Percentiles rank a stretch among this genome's conserved stretches.
phyloP scores from a whole-genome alignment of 2,113 vertebrate genomes.

The Buteo buteo region DNA sequence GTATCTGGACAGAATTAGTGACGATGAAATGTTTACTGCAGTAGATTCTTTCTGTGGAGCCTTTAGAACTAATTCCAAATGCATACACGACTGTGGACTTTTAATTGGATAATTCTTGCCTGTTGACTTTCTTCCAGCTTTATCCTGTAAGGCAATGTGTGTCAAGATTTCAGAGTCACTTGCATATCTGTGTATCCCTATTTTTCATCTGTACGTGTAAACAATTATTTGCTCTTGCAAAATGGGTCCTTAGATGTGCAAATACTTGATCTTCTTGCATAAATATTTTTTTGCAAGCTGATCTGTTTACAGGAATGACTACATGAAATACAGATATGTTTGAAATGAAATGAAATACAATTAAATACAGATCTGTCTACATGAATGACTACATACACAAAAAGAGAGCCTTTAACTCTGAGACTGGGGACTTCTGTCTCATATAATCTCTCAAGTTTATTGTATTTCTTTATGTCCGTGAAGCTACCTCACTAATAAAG shows the following conservation, averaged over 20 bases:
- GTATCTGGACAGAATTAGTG: constrained; percentile 58
- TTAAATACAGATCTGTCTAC: constrained; percentile 10
- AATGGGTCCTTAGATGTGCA: constrained; percentile 37
- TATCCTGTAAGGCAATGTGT: constrained; percentile 20
- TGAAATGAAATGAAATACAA: constrained; percentile 12
- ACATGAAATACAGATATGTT: constrained; percentile 10
- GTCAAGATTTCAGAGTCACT: constrained; percentile 44
- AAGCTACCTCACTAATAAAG: not conserved
- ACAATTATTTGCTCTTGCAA: constrained; percentile 46
- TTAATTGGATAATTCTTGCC: constrained; percentile 59
- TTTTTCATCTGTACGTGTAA: not conserved
- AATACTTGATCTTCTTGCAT: constrained; percentile 23
- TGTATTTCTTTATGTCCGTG: not conserved
- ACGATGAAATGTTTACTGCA: constrained; percentile 43
- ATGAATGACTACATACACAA: not conserved
- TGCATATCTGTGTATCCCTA: not conserved
- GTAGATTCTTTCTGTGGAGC: constrained; percentile 15
- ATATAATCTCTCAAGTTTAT: not conserved
- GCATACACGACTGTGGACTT: not conserved
- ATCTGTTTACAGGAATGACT: constrained; percentile 22
- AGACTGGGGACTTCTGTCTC: not conserved
- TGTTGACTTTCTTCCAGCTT: constrained; percentile 47
- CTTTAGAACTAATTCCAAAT: constrained; percentile 64
- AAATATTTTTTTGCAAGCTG: constrained; percentile 24
- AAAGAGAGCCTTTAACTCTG: not conserved